Evolutionary conservation across 2,113 vertebrate species (phyloP).

Genomic region (Craseonycteris thonglongyai): DNA sequence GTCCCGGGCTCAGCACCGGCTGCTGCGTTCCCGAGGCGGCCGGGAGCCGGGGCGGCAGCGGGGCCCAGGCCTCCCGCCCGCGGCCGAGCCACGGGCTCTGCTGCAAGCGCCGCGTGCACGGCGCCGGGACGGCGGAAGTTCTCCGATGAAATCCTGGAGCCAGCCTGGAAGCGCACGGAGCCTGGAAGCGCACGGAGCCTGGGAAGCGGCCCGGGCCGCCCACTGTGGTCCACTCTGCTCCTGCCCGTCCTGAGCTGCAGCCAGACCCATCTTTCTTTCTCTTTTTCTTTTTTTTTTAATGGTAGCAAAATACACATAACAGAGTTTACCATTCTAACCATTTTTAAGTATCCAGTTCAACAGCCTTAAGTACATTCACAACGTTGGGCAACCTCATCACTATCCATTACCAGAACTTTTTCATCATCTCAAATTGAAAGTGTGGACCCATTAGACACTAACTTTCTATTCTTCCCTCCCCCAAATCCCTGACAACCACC

Average conservation of each 20-base stretch:
- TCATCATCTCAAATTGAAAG: background rate
- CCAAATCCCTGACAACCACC: rapidly evolving
- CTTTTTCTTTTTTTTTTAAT: background rate
- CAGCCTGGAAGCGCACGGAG: background rate
- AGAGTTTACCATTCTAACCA: background rate
- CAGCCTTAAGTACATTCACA: background rate
- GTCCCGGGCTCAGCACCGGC: constrained; percentile 47
- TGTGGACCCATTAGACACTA: too few relatives aligned
- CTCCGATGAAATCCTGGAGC: background rate
- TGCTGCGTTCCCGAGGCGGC: background rate
- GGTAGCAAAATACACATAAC: background rate
- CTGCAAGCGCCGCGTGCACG: rapidly evolving
- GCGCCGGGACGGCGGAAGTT: background rate
- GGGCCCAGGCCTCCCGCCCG: background rate
- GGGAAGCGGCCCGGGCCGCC: background rate
- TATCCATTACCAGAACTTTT: background rate
- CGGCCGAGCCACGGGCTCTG: background rate
- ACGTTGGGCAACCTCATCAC: rapidly evolving
- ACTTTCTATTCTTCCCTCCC: background rate
- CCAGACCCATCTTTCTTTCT: background rate
- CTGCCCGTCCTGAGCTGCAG: background rate
- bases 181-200: rapidly evolving
- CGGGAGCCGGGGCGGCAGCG: constrained; percentile 34
- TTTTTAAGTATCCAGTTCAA: background rate
- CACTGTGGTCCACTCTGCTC: rapidly evolving